Conservation (phyloP, 2,113 vertebrate species). For the Dicerorhinus sumatrensis region DNA sequence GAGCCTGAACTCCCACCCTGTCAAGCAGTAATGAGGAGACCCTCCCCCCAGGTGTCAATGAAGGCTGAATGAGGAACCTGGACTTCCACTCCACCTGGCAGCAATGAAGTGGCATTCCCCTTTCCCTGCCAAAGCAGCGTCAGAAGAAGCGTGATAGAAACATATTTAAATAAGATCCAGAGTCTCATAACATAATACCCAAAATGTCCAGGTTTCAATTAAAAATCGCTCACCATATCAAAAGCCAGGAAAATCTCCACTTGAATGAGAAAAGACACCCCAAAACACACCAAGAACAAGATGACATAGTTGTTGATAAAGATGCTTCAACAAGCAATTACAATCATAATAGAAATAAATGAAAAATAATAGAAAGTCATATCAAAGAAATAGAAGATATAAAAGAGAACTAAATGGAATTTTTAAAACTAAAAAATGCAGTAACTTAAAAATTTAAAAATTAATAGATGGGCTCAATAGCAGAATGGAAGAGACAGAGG, state of each 20-base stretch:
- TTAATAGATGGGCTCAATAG: background rate
- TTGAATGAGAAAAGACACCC: conserved; percentile 7
- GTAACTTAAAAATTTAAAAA: background rate
- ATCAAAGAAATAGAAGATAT: background rate
- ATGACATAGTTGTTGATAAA: background rate
- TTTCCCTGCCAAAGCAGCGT: background rate
- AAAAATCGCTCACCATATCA: conserved; percentile 31
- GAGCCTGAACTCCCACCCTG: background rate
- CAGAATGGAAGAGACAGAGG: background rate
- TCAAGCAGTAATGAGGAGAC: background rate
- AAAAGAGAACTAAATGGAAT: conserved; percentile 16
- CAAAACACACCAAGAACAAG: background rate
- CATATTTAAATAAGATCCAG: background rate
- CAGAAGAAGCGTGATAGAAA: background rate
- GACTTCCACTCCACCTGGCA: background rate
- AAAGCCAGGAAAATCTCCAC: background rate
- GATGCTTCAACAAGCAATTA: background rate
- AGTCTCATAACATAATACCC: background rate
- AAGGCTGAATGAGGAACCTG: background rate
- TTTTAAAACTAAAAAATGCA: conserved; percentile 26
- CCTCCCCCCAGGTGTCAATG: background rate
- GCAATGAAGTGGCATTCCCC: background rate
- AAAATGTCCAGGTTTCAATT: background rate
- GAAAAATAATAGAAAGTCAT: background rate
- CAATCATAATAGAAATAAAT: conserved; percentile 6